phyloP scores from a whole-genome alignment of 1,140 invertebrate genomes.

The Trichomalopsis sarcophagae region DNA sequence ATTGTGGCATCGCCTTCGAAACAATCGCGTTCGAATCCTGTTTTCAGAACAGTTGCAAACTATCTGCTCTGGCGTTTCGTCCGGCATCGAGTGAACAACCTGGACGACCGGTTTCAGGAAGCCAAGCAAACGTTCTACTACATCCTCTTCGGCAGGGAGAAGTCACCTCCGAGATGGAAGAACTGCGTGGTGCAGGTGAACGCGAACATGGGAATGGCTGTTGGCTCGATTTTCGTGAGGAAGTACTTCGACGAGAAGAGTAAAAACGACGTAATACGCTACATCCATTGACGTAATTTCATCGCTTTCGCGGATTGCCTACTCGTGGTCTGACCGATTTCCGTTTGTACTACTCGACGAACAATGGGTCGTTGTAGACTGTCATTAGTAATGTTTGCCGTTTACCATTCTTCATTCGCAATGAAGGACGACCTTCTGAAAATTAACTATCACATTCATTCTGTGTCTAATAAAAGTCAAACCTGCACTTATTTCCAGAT shows the following conservation, averaged over 20 bases:
- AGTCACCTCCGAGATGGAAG: slow-evolving; percentile 87
- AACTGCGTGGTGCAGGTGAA: slow-evolving; percentile 89
- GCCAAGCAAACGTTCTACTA: slow-evolving; percentile 81
- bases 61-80: slow-evolving; percentile 92
- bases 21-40: not conserved
- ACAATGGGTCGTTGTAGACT: no score
- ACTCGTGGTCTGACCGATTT: not conserved
- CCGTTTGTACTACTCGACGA: no score
- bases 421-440: no score
- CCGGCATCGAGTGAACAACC: slow-evolving; percentile 88
- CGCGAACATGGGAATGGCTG: slow-evolving; percentile 89
- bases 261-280: slow-evolving; percentile 81
- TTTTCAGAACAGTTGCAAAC: slow-evolving; percentile 79
- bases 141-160: slow-evolving; percentile 83
- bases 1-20: not conserved
- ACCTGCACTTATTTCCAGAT: no score
- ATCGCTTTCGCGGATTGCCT: no score
- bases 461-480: no score
- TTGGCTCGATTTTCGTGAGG: slow-evolving; percentile 88
- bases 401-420: no score
- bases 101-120: slow-evolving; percentile 85
- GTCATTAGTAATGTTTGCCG: no score
- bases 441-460: no score
- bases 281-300: not conserved
- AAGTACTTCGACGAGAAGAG: slow-evolving; percentile 90